Evolutionary conservation across 2,797 vertebrate genomes (phyloP), one percentile per base, ranked within the genome.

Genomic region (Tokudaia tokunoshimensis): DNA sequence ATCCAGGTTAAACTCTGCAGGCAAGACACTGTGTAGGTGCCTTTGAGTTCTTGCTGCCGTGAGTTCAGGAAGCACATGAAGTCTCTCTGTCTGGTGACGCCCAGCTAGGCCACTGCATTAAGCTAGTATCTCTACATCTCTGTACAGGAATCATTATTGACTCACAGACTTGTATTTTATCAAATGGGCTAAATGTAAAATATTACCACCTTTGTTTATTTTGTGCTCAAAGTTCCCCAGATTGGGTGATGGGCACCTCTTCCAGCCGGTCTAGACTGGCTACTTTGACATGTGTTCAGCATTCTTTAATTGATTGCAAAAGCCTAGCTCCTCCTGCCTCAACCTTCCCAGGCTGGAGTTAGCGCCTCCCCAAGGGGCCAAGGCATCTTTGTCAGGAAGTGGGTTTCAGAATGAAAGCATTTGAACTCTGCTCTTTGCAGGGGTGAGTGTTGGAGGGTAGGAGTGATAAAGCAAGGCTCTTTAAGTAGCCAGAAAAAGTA

Each of bases 61-160:
- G 10, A 75, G 19, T 15, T 63, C 17, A n/a, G 57, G 14, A 59
- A 41, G 55, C 61, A 8, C 29, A 0, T 1, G 34, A 29, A 37
- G 67, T 63, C 80, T 50, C 72, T 31, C 20, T 1, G 0, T n/a
- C 50, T 1, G 57, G 34, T n/a, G 22, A 87, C 0, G 0, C 22
- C 4, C 15, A 1, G 22, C 63, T 14, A 31, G 17, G 52, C 57
- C 3, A 31, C 26, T 12, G 52, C 29, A 26, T 13, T 11, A 52
- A 44, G 11, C 3, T 26, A 31, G 13, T 55, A 2, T 70, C 59
- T 72, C 70, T 47, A n/a, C 44, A 50, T 63, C 37, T 29, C 65
- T 22, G 8, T 19, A 7, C 1, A 70, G 72, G 76, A 57, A 29
- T 91, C 52, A 34, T 1, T 17, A 37, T 44, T 82, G 94, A 90